Base-by-base conservation (phyloP, 2,797 vertebrate species). In the Smutsia gigantea region DNA sequence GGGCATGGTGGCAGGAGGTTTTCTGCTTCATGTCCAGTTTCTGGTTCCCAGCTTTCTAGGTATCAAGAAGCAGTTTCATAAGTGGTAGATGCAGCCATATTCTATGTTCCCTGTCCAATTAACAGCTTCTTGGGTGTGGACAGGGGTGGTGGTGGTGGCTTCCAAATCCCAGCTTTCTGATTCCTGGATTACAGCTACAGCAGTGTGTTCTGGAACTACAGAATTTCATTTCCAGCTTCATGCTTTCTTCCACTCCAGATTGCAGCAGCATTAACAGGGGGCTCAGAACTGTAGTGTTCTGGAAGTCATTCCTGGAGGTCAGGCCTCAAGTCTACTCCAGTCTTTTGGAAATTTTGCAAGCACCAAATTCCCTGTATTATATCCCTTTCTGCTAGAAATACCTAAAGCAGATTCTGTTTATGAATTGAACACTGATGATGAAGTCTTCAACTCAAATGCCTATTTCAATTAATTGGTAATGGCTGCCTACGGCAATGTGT, bases 361-460 rank as follows among this genome's bases (percentile, higher is more conserved):
- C n/a, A 7, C 34, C 17, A 1, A 51, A 87, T 46, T 69, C 72
- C 2, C 23, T 77, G 27, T 78, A 49, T 31, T 49, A 31, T 9
- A 74, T 37, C 42, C 39, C 12, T 63, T 94, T 86, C 55, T 59
- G 37, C 37, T 61, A 63, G 85, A 88, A 94, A 49, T 90, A 90
- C 42, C 63, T 95, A 92, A 95, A 87, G 10, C 2, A 49, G 5
- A 4, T 49, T 87, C 49, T 86, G 14, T 69, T 78, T 90, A 75
- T 74, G 39, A 95, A 79, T 55, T 75, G 85, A 88, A 85, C 11
- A 6, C 69, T 75, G 46, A 84, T 59, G 57, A 74, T 46, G 49
- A 96, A 87, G 29, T 51, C 64, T 89, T 89, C 42, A 13, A 69
- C 31, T 96, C 39, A 89, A 85, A 87, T 68, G 63, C 59, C 39